Evolutionary conservation across 2,113 vertebrate genomes (phyloP), one percentile per base, ranked within the genome.

Genomic region (Rattus norvegicus): DNA sequence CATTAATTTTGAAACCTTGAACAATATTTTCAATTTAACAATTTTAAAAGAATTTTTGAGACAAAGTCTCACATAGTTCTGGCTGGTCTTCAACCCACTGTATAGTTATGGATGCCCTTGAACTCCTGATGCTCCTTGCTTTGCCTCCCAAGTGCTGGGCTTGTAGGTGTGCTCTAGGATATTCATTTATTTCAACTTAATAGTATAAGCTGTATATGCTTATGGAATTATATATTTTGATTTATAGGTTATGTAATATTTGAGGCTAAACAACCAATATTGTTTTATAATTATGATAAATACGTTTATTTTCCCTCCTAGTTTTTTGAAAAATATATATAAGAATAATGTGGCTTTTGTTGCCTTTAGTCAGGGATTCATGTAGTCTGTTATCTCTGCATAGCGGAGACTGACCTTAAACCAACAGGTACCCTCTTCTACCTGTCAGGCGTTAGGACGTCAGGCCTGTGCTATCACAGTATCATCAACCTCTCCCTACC

Each of bases 1-100:
- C 94, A 90, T 95, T 89, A 90, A 80, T 54, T 92, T 94, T 85
- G 70, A 91, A 94, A 84, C 36, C 70, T 67, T 52, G 56, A 30
- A 17, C 28, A 26, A 2, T 59, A 56, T 75, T 83, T 69, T 47
- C 24, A 43, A 54, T 73, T 80, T 80, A 36, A 63, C 36, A 80
- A 14, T 91, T 75, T 75, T 79, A 43, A 84, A 61, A 36, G 61
- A 67, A 49, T 43, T 69, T 87, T 88, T 54, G 33, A 88, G 67
- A 88, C 28, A 69, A 30, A 28, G 39, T 67, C 61, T 85, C 24
- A 43, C 8, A 17, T 65, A 63, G 61, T 10, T 47, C 20, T 33
- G 26, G 61, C 39, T 85, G 59, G 20, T 49, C 65, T 14, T 69
- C 4, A 70, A 19, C 17, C 22, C 84, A 69, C 14, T 36, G 14